phyloP scores from a whole-genome alignment of 2,797 vertebrate genomes.

The Enteromius thamalakanensis region DNA sequence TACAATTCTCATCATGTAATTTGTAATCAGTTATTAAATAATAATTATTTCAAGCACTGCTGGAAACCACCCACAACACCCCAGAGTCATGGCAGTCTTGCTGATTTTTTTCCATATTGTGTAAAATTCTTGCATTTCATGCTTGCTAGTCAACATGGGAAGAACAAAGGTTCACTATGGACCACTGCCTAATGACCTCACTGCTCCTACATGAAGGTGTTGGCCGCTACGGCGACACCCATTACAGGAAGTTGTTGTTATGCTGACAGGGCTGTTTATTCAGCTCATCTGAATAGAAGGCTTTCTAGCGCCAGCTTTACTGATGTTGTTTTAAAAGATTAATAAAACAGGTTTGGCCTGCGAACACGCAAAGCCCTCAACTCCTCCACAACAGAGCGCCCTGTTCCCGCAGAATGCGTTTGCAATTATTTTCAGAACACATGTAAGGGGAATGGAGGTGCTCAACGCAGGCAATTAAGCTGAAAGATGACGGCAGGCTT shows the following conservation, averaged over 20 bases:
- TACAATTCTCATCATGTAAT: background rate
- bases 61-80: background rate
- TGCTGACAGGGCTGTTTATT: conserved; percentile 68
- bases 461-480: conserved; percentile 59
- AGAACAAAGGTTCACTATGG: conserved; percentile 75
- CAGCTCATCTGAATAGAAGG: conserved; percentile 71
- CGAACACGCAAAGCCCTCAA: conserved; percentile 54
- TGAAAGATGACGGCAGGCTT: conserved; percentile 58
- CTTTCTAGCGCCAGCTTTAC: conserved; percentile 74
- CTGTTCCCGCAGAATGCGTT: conserved; percentile 58
- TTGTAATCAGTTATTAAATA: background rate
- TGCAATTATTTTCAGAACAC: conserved; percentile 52
- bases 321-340: conserved; percentile 72
- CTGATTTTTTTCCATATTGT: background rate
- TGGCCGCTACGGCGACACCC: conserved; percentile 74
- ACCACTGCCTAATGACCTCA: conserved; percentile 74
- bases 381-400: conserved; percentile 64
- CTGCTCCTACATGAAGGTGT: conserved; percentile 67
- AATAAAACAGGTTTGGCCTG: conserved; percentile 60
- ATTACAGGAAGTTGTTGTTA: conserved; percentile 75
- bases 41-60: background rate
- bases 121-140: conserved; percentile 10
- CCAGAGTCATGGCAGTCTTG: background rate
- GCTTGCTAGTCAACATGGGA: conserved; percentile 26
- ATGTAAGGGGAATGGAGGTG: conserved; percentile 55